A percentile compares a stretch with the other conserved stretches of the same genome.
Evolutionary conservation across 92 coral and sea anemone genomes (phyloP).

Genomic region (Porites evermanni): DNA sequence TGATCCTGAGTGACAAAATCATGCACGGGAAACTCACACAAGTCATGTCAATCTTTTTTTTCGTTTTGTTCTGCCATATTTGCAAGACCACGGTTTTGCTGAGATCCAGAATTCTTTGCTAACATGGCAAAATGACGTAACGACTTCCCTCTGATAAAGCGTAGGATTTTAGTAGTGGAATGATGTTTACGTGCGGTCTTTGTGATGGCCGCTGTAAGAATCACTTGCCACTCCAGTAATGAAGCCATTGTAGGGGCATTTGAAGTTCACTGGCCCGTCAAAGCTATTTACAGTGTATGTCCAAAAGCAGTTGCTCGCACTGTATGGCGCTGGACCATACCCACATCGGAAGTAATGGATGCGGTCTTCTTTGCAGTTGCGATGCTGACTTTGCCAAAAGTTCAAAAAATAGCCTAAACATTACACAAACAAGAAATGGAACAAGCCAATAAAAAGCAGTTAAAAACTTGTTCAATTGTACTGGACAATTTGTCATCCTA

Average conservation of each 20-base stretch:
- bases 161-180: too few species aligned
- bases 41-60: too few species aligned
- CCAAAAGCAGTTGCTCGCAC: slow-evolving; percentile 36
- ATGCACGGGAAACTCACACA: too few species aligned
- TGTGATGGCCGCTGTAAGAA: neutral
- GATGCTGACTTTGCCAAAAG: slow-evolving; percentile 6
- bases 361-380: slow-evolving; percentile 58
- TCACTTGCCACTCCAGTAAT: neutral
- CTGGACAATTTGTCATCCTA: too few species aligned
- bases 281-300: slow-evolving; percentile 16
- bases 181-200: neutral
- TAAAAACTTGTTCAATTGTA: too few species aligned
- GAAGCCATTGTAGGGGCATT: neutral
- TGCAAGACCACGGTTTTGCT: too few species aligned
- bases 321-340: neutral
- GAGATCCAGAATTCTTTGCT: too few species aligned
- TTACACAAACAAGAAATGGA: neutral
- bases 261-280: slow-evolving; percentile 2
- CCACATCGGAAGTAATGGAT: slow-evolving; percentile 22
- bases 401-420: slow-evolving; percentile 24
- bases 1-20: too few species aligned
- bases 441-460: too few species aligned
- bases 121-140: too few species aligned
- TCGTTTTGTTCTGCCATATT: too few species aligned
- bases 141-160: too few species aligned